Evolutionary conservation across 2,888 invertebrate species (phyloP).

Genomic region (Xylota sylvarum): DNA sequence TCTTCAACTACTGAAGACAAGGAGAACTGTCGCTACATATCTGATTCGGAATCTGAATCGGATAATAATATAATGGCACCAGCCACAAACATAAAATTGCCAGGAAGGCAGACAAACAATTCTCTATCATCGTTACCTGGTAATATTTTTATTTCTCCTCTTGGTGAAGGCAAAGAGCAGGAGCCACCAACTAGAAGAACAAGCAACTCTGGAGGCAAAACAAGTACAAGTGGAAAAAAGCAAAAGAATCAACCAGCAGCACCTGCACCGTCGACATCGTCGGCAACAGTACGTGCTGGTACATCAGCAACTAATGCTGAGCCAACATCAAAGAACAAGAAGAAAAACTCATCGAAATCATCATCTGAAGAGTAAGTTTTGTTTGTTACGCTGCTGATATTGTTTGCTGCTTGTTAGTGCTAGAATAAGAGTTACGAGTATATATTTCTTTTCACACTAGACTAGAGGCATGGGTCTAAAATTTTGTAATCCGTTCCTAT

Average conservation of each 20-base stretch:
- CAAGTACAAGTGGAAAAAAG: conserved; percentile 51
- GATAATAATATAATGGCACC: conserved; percentile 82
- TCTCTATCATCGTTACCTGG: conserved; percentile 93
- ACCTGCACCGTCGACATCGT: conserved; percentile 54
- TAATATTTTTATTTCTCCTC: conserved; percentile 90
- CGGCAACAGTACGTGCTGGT: conserved; percentile 52
- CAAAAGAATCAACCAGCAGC: conserved; percentile 63
- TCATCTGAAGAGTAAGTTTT: conserved; percentile 74
- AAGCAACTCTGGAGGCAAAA: conserved; percentile 60
- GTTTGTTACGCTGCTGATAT: conserved; percentile 10
- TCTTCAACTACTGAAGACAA: conserved; percentile 72
- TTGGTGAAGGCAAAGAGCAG: conserved; percentile 72
- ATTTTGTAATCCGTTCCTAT: background rate
- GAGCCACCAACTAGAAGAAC: conserved; percentile 47
- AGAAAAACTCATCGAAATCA: conserved; percentile 68
- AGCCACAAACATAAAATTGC: conserved; percentile 84
- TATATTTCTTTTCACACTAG: background rate
- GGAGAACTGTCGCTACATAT: conserved; percentile 69
- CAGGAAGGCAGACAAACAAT: conserved; percentile 94
- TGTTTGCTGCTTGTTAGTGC: conserved; percentile 14
- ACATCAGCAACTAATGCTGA: conserved; percentile 52
- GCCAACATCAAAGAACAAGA: conserved; percentile 51
- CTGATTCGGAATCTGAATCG: conserved; percentile 69
- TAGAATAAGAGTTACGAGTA: conserved; percentile 11
- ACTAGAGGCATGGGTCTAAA: background rate